Percentiles rank a stretch among this genome's conserved stretches.
phyloP scores from a whole-genome alignment of 2,113 vertebrate species.

The Phyllopteryx taeniolatus region DNA sequence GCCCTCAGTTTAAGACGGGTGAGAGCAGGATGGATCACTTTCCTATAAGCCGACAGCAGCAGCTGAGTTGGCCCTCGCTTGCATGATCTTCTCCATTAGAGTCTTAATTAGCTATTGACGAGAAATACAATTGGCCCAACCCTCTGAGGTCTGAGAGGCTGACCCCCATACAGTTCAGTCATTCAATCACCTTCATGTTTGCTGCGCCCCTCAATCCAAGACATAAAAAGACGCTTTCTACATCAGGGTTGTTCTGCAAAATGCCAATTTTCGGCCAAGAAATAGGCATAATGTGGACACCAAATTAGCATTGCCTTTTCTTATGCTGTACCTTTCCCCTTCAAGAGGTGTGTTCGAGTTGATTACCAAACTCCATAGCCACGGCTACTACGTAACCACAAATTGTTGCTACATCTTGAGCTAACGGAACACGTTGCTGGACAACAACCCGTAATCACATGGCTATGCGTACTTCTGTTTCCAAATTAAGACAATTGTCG shows the following conservation, averaged over 20 bases:
- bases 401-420: no score
- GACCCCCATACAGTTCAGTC: slow-evolving; percentile 14
- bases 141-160: slow-evolving; percentile 31
- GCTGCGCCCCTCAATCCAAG: no score
- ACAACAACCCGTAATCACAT: neutral
- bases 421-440: neutral
- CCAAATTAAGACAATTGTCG: slow-evolving; percentile 23
- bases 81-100: slow-evolving; percentile 4
- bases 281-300: no score
- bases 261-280: no score
- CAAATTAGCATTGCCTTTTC: no score
- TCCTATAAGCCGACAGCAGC: slow-evolving; percentile 24
- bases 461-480: neutral
- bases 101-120: slow-evolving; percentile 46
- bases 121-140: slow-evolving; percentile 40
- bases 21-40: slow-evolving; percentile 62
- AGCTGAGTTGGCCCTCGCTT: slow-evolving; percentile 34
- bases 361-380: no score
- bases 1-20: no score
- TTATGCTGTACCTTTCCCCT: no score
- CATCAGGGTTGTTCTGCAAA: no score
- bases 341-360: no score
- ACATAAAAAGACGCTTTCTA: no score
- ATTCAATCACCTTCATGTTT: slow-evolving; percentile 33
- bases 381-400: no score